A percentile compares a stretch with the other conserved stretches of the same genome.
phyloP scores from a whole-genome alignment of 2,888 invertebrate genomes.

The Seladonia tumulorum region DNA sequence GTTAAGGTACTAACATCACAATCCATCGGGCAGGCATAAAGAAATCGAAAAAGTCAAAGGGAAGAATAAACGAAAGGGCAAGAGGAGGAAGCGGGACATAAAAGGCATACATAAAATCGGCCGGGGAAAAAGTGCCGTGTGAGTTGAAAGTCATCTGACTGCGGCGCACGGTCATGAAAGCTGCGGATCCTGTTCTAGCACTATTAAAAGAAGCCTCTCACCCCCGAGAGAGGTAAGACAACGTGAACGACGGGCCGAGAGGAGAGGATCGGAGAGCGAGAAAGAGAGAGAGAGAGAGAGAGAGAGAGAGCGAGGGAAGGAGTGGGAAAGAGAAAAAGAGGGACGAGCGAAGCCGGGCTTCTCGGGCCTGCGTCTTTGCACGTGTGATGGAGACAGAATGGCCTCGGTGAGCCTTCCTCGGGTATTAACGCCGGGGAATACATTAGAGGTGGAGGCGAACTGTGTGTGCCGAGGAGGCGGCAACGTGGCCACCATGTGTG shows the following conservation, averaged over 20 bases:
- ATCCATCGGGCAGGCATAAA: not conserved
- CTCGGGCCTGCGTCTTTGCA: slow-evolving; percentile 68
- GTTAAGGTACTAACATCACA: not conserved
- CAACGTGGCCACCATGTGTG: slow-evolving; percentile 82
- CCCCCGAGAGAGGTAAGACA: slow-evolving; percentile 48
- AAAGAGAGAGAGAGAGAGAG: not conserved
- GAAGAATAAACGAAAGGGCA: slow-evolving; percentile 26
- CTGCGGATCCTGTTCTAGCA: slow-evolving; percentile 58
- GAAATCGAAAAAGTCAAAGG: not conserved
- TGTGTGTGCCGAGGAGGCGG: slow-evolving; percentile 74
- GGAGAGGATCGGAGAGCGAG: not conserved
- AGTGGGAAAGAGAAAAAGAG: not conserved
- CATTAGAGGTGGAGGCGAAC: slow-evolving; percentile 76
- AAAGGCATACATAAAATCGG: slow-evolving; percentile 51
- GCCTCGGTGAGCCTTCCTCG: slow-evolving; percentile 70
- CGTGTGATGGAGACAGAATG: slow-evolving; percentile 76
- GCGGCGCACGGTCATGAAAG: slow-evolving; percentile 42
- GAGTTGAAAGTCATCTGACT: slow-evolving; percentile 60
- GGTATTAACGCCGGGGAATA: slow-evolving; percentile 79
- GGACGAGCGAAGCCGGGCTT: slow-evolving; percentile 22
- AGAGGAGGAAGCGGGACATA: slow-evolving; percentile 28
- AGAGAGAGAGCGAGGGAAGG: not conserved
- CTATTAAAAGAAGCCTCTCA: slow-evolving; percentile 68
- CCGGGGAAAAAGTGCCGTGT: slow-evolving; percentile 39
- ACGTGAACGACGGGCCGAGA: slow-evolving; percentile 27